phyloP scores from a whole-genome alignment of 2,113 vertebrate genomes.

The Numida meleagris region DNA sequence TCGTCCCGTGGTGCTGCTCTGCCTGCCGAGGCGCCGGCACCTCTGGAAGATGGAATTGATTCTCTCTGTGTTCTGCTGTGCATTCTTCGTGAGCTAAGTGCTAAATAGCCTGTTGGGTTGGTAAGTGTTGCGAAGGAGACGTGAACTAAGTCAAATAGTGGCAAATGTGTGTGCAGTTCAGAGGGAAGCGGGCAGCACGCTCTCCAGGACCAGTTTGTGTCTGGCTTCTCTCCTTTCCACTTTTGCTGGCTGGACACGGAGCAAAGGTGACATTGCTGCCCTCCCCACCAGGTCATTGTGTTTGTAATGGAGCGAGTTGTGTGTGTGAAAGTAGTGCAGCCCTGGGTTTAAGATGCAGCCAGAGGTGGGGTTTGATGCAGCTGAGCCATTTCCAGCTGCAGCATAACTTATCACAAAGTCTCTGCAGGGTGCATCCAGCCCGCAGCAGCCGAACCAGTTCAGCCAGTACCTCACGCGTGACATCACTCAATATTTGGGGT shows the following conservation, averaged over 20 bases:
- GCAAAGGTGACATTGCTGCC: neutral
- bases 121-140: neutral
- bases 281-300: neutral
- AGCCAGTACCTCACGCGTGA: constrained; percentile 58
- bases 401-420: constrained; percentile 52
- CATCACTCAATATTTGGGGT: constrained; percentile 42
- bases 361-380: neutral
- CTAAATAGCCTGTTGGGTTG: neutral
- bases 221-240: neutral
- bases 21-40: rapidly evolving
- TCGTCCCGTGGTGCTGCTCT: neutral
- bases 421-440: constrained; percentile 15
- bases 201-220: neutral
- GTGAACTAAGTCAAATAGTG: neutral
- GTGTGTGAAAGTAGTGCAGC: neutral
- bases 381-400: neutral
- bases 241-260: neutral
- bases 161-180: neutral
- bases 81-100: neutral
- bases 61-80: neutral
- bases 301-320: neutral
- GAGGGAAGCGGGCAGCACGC: neutral
- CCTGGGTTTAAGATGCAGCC: neutral
- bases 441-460: constrained; percentile 63
- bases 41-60: neutral